Conservation (phyloP, 2,113 vertebrate species). For the Salvator merianae region DNA sequence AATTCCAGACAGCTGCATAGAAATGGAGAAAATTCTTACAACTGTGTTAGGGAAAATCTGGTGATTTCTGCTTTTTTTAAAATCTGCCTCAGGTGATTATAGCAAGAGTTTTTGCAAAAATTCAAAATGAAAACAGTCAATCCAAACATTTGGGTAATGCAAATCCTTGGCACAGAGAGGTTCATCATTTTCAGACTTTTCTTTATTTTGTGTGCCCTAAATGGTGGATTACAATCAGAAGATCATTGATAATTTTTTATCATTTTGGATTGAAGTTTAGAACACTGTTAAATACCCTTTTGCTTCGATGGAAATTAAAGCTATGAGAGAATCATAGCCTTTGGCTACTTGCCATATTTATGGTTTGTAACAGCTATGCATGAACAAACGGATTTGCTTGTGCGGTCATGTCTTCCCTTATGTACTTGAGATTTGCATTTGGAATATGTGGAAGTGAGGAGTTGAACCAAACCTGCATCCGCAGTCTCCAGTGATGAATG, state of each 20-base stretch:
- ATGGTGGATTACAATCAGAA: neutral
- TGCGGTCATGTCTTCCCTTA: neutral
- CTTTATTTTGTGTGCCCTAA: neutral
- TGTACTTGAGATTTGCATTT: neutral
- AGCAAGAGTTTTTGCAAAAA: neutral
- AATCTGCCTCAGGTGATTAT: neutral
- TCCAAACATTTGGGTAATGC: neutral
- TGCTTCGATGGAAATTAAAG: neutral
- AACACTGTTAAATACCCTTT: neutral
- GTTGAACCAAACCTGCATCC: slow-evolving; percentile 28
- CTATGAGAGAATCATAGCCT: neutral
- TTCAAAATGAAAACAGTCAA: neutral
- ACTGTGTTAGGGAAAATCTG: neutral
- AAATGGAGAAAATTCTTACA: neutral
- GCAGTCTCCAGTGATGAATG: slow-evolving; percentile 30
- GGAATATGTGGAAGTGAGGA: neutral
- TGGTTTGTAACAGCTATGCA: neutral
- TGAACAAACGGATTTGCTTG: slow-evolving; percentile 4
- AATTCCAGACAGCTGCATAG: neutral
- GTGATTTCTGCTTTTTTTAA: neutral
- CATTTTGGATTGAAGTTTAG: neutral
- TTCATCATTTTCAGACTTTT: neutral
- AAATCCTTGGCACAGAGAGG: neutral
- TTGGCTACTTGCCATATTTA: neutral
- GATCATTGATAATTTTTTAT: neutral